These are phyloP conservation scores for Epizoanthus illoricatus DNA, from an alignment of 92 coral and sea anemone species.

Conservation along the genomic window DNA sequence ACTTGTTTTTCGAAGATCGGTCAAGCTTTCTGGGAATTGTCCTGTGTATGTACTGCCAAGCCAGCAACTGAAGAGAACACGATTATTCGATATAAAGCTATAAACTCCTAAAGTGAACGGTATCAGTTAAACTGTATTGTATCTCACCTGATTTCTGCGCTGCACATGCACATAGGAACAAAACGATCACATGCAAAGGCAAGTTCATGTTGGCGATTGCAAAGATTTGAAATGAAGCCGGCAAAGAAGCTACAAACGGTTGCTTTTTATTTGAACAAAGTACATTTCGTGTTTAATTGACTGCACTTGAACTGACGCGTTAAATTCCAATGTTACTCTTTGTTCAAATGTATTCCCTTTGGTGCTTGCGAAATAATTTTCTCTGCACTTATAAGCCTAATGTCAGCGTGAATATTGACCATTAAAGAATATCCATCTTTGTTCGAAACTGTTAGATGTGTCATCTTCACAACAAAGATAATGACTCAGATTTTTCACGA, in stretches of 20 bases:
- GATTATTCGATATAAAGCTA: background rate
- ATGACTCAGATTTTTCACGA: too few relatives aligned
- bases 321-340: background rate
- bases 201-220: constrained; percentile 1
- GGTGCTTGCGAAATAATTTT: background rate
- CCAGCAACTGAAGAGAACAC: too few relatives aligned
- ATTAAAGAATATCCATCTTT: background rate
- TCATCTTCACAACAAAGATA: too few relatives aligned
- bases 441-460: background rate
- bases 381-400: background rate
- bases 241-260: background rate
- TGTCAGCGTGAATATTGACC: background rate
- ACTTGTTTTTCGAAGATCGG: too few relatives aligned
- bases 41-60: too few relatives aligned
- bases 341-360: background rate
- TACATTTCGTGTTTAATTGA: background rate
- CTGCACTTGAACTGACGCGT: background rate
- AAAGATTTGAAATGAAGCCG: constrained; percentile 9
- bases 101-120: background rate
- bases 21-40: too few relatives aligned
- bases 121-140: background rate
- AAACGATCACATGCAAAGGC: background rate
- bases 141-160: constrained; percentile 11
- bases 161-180: constrained; percentile 4
- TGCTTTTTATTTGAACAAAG: background rate